These are phyloP conservation scores for Psittacula derbiana DNA, from an alignment of 2,797 vertebrate genomes.

Conservation along the genomic window DNA sequence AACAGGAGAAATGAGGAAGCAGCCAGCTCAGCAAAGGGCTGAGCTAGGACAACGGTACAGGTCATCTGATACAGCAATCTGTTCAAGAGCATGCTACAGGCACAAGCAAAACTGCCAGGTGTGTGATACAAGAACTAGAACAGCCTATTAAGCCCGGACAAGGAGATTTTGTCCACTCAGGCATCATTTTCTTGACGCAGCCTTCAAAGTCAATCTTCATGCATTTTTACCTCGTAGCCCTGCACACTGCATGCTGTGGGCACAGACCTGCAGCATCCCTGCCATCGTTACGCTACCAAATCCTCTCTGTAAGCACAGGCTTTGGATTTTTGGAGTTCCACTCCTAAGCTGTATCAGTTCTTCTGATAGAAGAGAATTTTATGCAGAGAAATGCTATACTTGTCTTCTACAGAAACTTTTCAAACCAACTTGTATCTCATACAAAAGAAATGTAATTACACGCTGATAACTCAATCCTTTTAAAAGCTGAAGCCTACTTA, in stretches of 20 bases:
- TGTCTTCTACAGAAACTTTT: neutral
- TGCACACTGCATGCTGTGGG: rapidly evolving
- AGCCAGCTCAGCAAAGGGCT: neutral
- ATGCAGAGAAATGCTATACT: neutral
- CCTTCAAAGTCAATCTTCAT: neutral
- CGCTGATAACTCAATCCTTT: neutral
- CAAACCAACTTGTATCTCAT: neutral
- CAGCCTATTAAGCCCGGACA: neutral
- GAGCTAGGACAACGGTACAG: neutral
- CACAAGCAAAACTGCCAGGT: neutral
- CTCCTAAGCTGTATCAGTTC: neutral
- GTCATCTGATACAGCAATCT: neutral
- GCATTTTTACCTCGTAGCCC: neutral
- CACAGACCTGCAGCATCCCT: rapidly evolving
- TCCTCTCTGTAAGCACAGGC: neutral
- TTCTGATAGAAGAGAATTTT: neutral
- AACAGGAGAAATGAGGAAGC: neutral
- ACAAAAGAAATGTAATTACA: neutral
- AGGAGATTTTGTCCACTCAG: neutral
- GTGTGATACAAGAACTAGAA: neutral
- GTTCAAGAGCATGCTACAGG: neutral
- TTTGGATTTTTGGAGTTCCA: neutral
- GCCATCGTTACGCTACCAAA: neutral
- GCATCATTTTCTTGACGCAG: neutral
- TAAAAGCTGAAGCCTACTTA: neutral